Evolutionary conservation across 1,140 invertebrate genomes (phyloP).

Genomic region (Nephotettix cincticeps): DNA sequence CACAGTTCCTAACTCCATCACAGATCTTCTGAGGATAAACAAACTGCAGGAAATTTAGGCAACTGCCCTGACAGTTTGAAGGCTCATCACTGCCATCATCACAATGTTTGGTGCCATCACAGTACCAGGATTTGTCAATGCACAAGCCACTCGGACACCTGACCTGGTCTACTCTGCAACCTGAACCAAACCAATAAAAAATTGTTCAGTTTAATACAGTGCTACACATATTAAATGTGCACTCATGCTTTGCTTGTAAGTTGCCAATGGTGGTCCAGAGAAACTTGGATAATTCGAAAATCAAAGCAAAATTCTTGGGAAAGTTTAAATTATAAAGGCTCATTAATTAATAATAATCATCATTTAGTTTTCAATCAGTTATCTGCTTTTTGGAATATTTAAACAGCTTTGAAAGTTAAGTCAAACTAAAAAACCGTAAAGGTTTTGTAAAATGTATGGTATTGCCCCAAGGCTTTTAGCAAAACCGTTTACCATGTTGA

Average conservation of each 20-base stretch:
- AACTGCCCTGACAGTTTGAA: constrained; percentile 54
- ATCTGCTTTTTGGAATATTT: no score
- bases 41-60: constrained; percentile 63
- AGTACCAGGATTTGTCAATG: constrained; percentile 65
- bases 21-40: constrained; percentile 66
- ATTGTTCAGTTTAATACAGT: background rate
- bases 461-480: no score
- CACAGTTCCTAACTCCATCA: constrained; percentile 75
- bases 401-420: no score
- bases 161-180: constrained; percentile 58
- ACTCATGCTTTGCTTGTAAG: background rate
- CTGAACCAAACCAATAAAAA: constrained; percentile 48
- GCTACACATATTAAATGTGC: background rate
- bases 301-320: no score
- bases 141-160: constrained; percentile 66
- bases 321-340: no score
- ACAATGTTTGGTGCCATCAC: constrained; percentile 66
- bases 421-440: no score
- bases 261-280: background rate
- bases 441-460: no score
- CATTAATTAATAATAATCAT: no score
- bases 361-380: no score
- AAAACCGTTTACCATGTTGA: no score
- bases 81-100: constrained; percentile 72
- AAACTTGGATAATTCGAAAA: background rate